Conservation (phyloP, 2,797 vertebrate genomes). For the Saxicola maurus region DNA sequence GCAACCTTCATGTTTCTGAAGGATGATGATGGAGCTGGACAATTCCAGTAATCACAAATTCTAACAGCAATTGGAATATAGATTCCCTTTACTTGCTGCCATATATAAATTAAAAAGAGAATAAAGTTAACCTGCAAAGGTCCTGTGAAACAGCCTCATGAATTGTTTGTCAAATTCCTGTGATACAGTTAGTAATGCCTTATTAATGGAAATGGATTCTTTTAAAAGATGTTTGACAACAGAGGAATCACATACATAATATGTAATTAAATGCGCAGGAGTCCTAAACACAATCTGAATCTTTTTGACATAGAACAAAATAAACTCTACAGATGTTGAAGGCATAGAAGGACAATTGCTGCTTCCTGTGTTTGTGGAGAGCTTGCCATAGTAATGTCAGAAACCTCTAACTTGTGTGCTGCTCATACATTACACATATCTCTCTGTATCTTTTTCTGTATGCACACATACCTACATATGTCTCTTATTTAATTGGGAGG, state of each 20-base stretch:
- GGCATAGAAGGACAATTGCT: not conserved
- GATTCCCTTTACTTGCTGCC: not conserved
- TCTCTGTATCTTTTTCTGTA: not conserved
- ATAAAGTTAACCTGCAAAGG: not conserved
- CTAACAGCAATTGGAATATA: not conserved
- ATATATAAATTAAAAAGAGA: not conserved
- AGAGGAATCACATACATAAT: not conserved
- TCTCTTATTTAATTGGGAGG: not conserved
- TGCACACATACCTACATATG: not conserved
- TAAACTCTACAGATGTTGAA: not conserved
- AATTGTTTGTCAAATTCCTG: not conserved
- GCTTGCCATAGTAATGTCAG: not conserved
- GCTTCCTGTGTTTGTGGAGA: not conserved
- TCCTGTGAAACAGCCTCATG: not conserved
- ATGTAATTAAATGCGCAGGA: not conserved
- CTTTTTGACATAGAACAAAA: not conserved
- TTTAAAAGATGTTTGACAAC: not conserved
- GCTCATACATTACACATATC: not conserved
- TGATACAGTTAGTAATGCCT: not conserved
- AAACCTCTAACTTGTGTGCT: not conserved
- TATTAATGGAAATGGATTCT: not conserved
- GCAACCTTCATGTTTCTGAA: not conserved
- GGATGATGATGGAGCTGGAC: not conserved
- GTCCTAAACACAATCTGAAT: not conserved
- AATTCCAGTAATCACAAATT: not conserved